Evolutionary conservation across 2,113 vertebrate species (phyloP).

Genomic region (Notiomystis cincta): DNA sequence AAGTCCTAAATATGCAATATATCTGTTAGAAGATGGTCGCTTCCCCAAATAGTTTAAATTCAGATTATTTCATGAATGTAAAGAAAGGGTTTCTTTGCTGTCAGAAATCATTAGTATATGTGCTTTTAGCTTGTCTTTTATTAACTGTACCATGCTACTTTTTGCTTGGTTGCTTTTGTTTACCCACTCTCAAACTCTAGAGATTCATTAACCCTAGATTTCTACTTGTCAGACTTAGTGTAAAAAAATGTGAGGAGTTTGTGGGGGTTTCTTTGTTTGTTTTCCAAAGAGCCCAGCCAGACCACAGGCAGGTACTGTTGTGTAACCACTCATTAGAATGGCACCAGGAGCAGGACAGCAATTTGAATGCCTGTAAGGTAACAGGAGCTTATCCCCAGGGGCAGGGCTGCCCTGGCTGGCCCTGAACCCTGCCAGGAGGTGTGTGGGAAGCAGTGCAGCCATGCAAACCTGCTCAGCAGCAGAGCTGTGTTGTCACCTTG

Average conservation of each 20-base stretch:
- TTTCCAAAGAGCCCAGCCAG: neutral
- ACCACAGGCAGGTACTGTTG: neutral
- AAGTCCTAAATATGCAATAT: neutral
- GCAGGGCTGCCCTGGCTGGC: neutral
- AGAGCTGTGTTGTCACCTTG: neutral
- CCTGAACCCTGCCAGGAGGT: neutral
- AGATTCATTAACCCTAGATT: neutral
- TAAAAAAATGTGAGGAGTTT: neutral
- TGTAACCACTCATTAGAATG: neutral
- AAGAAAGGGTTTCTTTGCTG: neutral
- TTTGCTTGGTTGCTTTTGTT: neutral
- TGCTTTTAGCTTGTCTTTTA: neutral
- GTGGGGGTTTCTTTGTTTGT: neutral
- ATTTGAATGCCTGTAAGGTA: neutral
- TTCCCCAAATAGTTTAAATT: neutral
- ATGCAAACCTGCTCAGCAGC: neutral
- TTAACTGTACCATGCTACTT: neutral
- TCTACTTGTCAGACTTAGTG: neutral
- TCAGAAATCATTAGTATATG: neutral
- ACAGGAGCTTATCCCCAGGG: neutral
- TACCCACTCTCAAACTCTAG: neutral
- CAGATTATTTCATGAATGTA: neutral
- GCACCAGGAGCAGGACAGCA: neutral
- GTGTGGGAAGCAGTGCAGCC: neutral
- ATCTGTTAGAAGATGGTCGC: neutral